Evolutionary conservation across 2,797 vertebrate genomes (phyloP), one percentile per base, ranked within the genome.

Genomic region (Delichon dasypus): DNA sequence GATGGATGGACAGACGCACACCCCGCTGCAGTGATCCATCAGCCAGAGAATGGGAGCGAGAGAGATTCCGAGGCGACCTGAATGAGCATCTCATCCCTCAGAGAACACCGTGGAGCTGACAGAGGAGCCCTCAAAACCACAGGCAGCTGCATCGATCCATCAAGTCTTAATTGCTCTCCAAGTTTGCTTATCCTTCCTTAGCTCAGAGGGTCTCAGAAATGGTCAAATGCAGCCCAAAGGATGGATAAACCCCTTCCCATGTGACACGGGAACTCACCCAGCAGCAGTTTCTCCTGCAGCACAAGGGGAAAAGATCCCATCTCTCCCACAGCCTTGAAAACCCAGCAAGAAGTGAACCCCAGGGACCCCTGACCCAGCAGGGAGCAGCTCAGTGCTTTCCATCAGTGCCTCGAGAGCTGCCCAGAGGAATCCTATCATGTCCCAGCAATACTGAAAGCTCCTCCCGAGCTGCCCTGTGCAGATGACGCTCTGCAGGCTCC

Each of bases 1-100:
- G 68, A 85, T 0, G 1, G 67, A 87, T 0, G 1, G 67, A 91
- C 0, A 1, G 58, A 90, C 1, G 0, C 17, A 4, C 30, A 9
- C 12, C 4, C 58, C 1, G 0, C 50, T 1, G 16, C n/a, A 23
- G 66, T 16, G 60, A 74, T 38, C 89, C 25, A 1, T 16, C 13
- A 78, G 44, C 47, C 62, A 82, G 48, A 61, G 57, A 70, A 64
- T 10, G 38, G 67, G 61, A 87, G 89, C 0, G 6, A 90, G 84
- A 88, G 79, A 88, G 73, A 81, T 79, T 67, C 79, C 9, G 8
- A 61, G 1, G 19, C 0, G 8, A 66, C 70, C 66, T 25, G 1
- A 81, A 67, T 38, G 45, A 67, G 57, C 74, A 66, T 45, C 75
- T 79, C 26, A 8, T 26, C 75, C 67, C 57, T 67, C 1, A 1